Percentiles rank a stretch among this genome's conserved stretches.
phyloP scores from a whole-genome alignment of 92 coral and sea anemone species.

The Isaurus tuberculatus region DNA sequence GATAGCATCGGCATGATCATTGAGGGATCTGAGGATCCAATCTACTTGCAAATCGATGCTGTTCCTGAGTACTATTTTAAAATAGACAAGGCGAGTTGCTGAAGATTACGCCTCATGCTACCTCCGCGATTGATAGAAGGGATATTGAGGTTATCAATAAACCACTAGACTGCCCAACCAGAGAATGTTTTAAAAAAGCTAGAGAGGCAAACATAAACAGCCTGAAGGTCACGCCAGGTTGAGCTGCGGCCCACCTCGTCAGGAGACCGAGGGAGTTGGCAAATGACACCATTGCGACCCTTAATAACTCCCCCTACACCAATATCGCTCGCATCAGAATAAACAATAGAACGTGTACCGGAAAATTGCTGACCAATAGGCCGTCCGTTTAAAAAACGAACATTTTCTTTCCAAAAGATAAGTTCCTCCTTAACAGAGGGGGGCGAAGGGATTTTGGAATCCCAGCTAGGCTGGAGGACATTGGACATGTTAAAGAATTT shows the following conservation, averaged over 20 bases:
- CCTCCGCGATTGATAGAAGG: neutral
- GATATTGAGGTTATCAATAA: neutral
- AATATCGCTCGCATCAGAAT: neutral
- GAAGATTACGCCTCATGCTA: neutral
- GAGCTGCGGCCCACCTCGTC: conserved; percentile 4
- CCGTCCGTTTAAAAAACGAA: neutral
- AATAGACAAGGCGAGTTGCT: neutral
- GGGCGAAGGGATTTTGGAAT: neutral
- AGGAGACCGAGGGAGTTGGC: neutral
- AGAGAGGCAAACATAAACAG: neutral
- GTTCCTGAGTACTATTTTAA: neutral
- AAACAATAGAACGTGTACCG: neutral
- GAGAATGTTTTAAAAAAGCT: neutral
- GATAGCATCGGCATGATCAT: no score
- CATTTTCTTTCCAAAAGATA: neutral
- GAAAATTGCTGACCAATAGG: neutral
- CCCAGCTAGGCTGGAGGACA: neutral
- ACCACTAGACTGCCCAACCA: neutral
- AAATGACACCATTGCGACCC: neutral
- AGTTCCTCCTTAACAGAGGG: neutral
- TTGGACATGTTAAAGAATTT: neutral
- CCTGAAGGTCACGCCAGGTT: neutral
- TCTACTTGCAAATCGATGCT: neutral
- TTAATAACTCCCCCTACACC: neutral
- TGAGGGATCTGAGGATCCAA: no score